Evolutionary conservation across 2,113 vertebrate genomes (phyloP).

Genomic region (Brachionichthys hirsutus): DNA sequence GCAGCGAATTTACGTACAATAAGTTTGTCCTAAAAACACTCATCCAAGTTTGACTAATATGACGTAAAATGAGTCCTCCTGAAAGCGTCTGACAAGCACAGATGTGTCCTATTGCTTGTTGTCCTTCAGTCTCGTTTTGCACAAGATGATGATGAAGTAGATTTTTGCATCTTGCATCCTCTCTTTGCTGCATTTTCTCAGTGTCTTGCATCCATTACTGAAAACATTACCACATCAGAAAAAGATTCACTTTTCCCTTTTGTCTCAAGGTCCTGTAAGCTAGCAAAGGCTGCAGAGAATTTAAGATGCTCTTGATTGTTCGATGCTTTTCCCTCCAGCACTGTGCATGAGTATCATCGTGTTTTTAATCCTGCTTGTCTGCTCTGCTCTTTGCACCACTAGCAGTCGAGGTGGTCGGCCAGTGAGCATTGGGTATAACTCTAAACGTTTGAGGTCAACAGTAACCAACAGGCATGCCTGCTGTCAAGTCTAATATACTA

Average conservation of each 20-base stretch:
- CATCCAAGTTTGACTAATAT: constrained; percentile 40
- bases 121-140: constrained; percentile 50
- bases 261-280: constrained; percentile 50
- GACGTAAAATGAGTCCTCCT: constrained; percentile 24
- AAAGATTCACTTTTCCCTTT: constrained; percentile 58
- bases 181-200: constrained; percentile 59
- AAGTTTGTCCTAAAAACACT: constrained; percentile 9
- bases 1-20: constrained; percentile 18
- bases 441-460: constrained; percentile 27
- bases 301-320: constrained; percentile 42
- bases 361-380: constrained; percentile 23
- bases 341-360: constrained; percentile 1
- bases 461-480: constrained; percentile 35
- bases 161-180: constrained; percentile 50
- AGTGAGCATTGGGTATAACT: too few relatives aligned
- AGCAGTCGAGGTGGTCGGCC: background rate
- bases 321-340: constrained; percentile 8
- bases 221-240: constrained; percentile 69
- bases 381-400: constrained; percentile 15
- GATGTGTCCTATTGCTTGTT: constrained; percentile 40
- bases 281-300: constrained; percentile 44
- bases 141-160: constrained; percentile 59
- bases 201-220: constrained; percentile 59
- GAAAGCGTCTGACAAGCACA: constrained; percentile 30
- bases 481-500: constrained; percentile 27